Base-by-base conservation (phyloP, 2,888 invertebrate genomes). In the Scelioninae gen. 2 region DNA sequence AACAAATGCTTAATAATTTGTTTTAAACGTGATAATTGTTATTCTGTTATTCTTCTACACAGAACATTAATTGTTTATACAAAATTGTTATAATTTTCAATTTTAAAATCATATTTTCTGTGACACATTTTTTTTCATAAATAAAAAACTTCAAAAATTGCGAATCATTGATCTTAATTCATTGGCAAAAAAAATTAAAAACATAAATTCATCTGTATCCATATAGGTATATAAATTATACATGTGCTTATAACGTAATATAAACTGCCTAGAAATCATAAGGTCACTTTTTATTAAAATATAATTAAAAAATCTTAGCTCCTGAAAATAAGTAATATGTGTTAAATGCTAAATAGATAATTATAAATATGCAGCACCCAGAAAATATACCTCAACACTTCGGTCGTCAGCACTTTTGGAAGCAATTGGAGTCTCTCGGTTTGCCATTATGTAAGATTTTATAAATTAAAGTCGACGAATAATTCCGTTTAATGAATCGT, bases 381-480 rank as follows among this genome's bases (percentile, higher is more conserved):
- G 18, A 60, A 65, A 48, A 18, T 82, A 74, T 82, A 87, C 87
- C 86, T 87, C 87, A 39, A 87, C 87, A 78, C 87, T 87, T 74
- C 86, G 86, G 58, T 87, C 87, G 75, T 87, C 87, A 67, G 83
- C 78, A 73, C 79, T 83, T 82, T 86, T 86, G 10, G 81, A 78
- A 61, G 78, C 76, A 61, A 83, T 76, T 35, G 79, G 76, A 61
- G 80, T 78, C 63, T 86, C 85, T 74, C 84, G 81, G 71, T 81
- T 84, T 68, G 85, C 83, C 87, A 87, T 87, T 74, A 78, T 80
- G 61, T 64, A 45, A 50, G 57, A 46, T 65, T 65, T 52, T 52
- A 28, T 13, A 41, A 53, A 43, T 45, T 46, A 63, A 63, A 45
- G 48, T 7, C 31, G 16, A 5, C n/a, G 11, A 60, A 46, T 18